Conservation (phyloP, 1,140 invertebrate species). For the Lamellibrachia luymesi region DNA sequence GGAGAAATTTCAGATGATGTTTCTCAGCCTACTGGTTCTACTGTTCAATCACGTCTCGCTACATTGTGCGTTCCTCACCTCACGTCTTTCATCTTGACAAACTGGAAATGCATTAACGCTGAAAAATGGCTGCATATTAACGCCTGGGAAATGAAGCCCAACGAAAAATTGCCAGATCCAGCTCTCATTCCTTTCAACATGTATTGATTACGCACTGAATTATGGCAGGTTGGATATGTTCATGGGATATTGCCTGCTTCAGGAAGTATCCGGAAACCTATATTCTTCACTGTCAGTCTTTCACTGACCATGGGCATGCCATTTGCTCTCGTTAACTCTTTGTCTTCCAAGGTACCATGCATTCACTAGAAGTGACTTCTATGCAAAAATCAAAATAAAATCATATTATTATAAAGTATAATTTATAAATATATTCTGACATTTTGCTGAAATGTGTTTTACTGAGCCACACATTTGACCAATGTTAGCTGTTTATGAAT, state of each 20-base stretch:
- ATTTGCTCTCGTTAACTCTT: not conserved
- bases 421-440: too few species aligned
- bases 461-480: too few species aligned
- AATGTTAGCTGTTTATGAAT: too few species aligned
- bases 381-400: too few species aligned
- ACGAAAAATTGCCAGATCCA: not conserved
- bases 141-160: not conserved
- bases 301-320: not conserved
- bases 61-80: not conserved
- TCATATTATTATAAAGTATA: too few species aligned
- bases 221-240: not conserved
- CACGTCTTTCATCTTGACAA: not conserved
- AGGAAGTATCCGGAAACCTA: not conserved
- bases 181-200: not conserved
- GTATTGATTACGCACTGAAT: not conserved
- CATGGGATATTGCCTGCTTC: not conserved
- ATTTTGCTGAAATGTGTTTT: too few species aligned
- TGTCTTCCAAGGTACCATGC: not conserved
- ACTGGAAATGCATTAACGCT: not conserved
- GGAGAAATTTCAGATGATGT: not conserved
- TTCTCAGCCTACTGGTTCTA: not conserved
- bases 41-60: not conserved
- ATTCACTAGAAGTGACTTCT: too few species aligned
- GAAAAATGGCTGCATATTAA: slow-evolving; percentile 1
- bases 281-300: too few species aligned